Percentiles rank a stretch among this genome's conserved stretches.
These are phyloP conservation scores for Cydia strobilella DNA, from an alignment of 1,140 invertebrate species.

Conservation along the genomic window DNA sequence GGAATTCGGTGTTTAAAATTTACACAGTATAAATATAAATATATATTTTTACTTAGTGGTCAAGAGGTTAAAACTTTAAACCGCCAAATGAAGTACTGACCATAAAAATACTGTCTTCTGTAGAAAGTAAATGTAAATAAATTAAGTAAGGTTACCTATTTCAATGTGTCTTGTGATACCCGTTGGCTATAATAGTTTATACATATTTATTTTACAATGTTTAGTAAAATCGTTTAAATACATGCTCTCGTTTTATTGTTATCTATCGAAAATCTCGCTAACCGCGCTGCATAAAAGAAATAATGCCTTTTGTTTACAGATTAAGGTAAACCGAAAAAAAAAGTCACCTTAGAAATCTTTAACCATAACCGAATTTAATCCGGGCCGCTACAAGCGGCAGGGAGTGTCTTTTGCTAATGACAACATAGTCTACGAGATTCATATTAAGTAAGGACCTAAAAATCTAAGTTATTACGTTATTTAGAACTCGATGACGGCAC, in stretches of 20 bases:
- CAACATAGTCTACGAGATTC: neutral
- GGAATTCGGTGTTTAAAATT: neutral
- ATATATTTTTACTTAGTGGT: too few species aligned
- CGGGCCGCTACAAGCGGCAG: too few species aligned
- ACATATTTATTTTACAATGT: slow-evolving; percentile 12
- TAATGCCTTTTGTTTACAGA: too few species aligned
- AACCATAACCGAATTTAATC: neutral
- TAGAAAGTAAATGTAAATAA: neutral
- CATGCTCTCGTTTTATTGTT: neutral
- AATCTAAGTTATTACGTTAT: neutral
- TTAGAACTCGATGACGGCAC: neutral
- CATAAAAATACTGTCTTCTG: neutral
- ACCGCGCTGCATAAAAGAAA: neutral
- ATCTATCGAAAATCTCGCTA: neutral
- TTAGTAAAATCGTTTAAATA: neutral
- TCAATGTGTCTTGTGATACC: slow-evolving; percentile 10
- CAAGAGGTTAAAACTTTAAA: neutral
- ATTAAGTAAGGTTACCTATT: slow-evolving; percentile 10
- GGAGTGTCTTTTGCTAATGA: too few species aligned
- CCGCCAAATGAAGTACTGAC: neutral
- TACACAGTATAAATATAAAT: too few species aligned
- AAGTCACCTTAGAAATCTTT: too few species aligned
- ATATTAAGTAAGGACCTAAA: neutral
- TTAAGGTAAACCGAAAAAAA: too few species aligned
- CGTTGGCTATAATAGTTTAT: slow-evolving; percentile 15